A percentile compares a stretch with the other conserved stretches of the same genome.
Evolutionary conservation across 2,888 invertebrate species (phyloP).

Genomic region (Girardia tigrina): DNA sequence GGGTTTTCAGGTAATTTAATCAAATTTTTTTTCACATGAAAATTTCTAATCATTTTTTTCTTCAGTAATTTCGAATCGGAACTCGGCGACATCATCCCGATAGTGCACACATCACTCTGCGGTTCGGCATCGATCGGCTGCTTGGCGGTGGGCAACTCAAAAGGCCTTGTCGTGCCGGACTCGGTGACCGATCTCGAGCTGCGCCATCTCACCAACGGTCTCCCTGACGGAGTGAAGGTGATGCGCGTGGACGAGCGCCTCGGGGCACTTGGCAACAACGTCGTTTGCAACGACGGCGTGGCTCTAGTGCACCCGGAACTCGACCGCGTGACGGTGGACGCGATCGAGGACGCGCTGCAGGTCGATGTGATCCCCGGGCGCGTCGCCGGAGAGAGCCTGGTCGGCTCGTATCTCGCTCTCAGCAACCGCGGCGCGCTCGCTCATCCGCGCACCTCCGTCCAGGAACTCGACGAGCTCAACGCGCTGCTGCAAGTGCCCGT

Average conservation of each 20-base stretch:
- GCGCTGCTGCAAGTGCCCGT: conserved; percentile 86
- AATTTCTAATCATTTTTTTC: too few species aligned
- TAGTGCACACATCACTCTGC: conserved; percentile 77
- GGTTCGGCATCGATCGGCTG: conserved; percentile 88
- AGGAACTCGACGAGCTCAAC: conserved; percentile 86
- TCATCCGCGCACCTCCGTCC: conserved; percentile 81
- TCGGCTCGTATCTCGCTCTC: conserved; percentile 81
- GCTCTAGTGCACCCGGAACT: conserved; percentile 96
- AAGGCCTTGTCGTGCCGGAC: conserved; percentile 80
- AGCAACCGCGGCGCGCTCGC: conserved; percentile 88
- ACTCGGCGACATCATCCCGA: conserved; percentile 77
- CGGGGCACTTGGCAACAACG: conserved; percentile 92
- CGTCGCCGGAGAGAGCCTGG: conserved; percentile 77
- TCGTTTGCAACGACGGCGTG: conserved; percentile 94
- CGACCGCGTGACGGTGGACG: conserved; percentile 84
- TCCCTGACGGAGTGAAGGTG: conserved; percentile 79
- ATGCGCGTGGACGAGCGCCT: conserved; percentile 87
- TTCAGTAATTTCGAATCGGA: conserved; percentile 89
- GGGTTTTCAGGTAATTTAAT: too few species aligned
- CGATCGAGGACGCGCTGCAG: conserved; percentile 74
- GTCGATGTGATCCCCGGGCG: conserved; percentile 52
- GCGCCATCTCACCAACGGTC: conserved; percentile 69
- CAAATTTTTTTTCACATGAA: too few species aligned
- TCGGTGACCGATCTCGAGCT: conserved; percentile 63
- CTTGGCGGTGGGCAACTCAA: conserved; percentile 74